phyloP scores from a whole-genome alignment of 2,113 vertebrate genomes.

The Microtus ochrogaster region DNA sequence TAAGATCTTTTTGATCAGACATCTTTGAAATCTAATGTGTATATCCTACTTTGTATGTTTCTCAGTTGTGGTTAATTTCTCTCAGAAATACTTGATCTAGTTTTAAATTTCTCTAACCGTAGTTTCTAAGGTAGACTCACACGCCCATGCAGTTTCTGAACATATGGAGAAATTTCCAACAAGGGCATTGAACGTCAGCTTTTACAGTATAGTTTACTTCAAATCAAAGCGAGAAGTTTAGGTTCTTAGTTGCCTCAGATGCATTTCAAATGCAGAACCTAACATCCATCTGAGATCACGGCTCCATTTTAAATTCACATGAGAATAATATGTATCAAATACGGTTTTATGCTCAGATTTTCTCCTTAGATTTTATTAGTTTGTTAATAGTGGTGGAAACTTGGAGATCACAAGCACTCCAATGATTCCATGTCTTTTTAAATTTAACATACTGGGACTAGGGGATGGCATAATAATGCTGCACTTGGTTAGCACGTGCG shows the following conservation, averaged over 20 bases:
- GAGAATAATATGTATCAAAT: constrained; percentile 15
- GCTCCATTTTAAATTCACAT: background rate
- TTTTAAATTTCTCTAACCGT: constrained; percentile 42
- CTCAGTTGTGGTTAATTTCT: background rate
- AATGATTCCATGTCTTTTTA: background rate
- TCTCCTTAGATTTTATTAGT: background rate
- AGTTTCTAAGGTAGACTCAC: constrained; percentile 31
- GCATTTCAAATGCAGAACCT: constrained; percentile 27
- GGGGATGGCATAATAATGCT: background rate
- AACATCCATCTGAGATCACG: background rate
- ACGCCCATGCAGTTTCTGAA: background rate
- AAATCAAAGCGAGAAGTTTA: constrained; percentile 31
- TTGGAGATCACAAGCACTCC: background rate
- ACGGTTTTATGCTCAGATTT: background rate
- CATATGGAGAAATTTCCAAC: constrained; percentile 23
- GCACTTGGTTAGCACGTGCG: background rate
- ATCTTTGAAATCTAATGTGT: background rate
- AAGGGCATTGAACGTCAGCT: background rate
- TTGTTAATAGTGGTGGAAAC: background rate
- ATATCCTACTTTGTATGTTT: background rate
- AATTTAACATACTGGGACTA: background rate
- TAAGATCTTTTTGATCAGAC: background rate
- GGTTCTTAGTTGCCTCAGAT: background rate
- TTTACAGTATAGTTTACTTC: constrained; percentile 32
- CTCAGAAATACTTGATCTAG: constrained; percentile 33